Evolutionary conservation across 2,113 vertebrate genomes (phyloP).

Genomic region (Ictidomys tridecemlineatus): DNA sequence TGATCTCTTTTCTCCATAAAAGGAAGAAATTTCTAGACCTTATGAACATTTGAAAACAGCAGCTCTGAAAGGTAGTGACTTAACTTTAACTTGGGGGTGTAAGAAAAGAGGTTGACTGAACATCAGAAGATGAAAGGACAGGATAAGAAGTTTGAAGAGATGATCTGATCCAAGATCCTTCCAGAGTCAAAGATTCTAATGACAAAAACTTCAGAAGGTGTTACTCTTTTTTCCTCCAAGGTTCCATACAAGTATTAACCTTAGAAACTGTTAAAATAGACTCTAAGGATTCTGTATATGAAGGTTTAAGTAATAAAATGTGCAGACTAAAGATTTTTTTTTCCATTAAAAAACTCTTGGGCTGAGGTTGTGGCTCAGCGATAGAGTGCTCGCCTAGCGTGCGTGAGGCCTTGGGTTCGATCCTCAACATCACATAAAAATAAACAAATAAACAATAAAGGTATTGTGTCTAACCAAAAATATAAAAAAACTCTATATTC

Average conservation of each 20-base stretch:
- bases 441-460: too few species aligned
- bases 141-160: not conserved
- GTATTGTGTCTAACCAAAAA: too few species aligned
- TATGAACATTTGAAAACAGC: constrained; percentile 28
- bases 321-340: too few species aligned
- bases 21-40: constrained; percentile 12
- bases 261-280: constrained; percentile 53
- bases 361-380: too few species aligned
- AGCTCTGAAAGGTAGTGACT: constrained; percentile 37
- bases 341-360: too few species aligned
- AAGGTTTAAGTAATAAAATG: too few species aligned
- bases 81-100: not conserved
- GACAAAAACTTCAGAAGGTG: not conserved
- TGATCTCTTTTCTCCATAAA: constrained; percentile 24
- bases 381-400: too few species aligned
- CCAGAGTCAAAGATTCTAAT: constrained; percentile 43
- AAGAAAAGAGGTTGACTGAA: not conserved
- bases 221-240: not conserved
- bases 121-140: not conserved
- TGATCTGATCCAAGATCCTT: not conserved
- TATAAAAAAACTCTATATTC: not conserved
- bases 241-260: not conserved
- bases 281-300: not conserved
- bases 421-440: too few species aligned
- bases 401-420: too few species aligned